A percentile compares a stretch with the other conserved stretches of the same genome.
phyloP scores from a whole-genome alignment of 2,113 vertebrate species.

The Xenopus laevis region DNA sequence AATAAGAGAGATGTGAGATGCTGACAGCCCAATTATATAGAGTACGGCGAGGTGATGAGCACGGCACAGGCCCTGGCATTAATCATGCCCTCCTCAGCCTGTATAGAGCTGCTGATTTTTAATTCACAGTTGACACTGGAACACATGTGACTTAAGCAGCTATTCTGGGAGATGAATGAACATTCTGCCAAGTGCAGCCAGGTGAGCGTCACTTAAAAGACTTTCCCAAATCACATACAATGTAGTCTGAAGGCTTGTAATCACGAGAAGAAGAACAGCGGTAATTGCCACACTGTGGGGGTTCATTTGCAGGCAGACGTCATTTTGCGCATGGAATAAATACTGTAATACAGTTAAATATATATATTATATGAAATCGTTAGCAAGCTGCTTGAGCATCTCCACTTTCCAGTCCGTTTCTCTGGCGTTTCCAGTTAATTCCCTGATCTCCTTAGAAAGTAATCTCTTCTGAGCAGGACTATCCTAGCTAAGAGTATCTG shows the following conservation, averaged over 20 bases:
- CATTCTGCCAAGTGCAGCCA: constrained; percentile 48
- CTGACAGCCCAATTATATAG: constrained; percentile 38
- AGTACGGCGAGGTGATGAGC: constrained; percentile 32
- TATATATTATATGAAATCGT: background rate
- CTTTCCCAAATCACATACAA: constrained; percentile 49
- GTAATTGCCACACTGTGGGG: too few relatives aligned
- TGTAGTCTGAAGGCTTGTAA: constrained; percentile 42
- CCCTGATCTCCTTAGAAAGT: constrained; percentile 40
- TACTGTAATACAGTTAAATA: constrained; percentile 5
- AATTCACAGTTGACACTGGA: constrained; percentile 25
- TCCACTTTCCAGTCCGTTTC: constrained; percentile 23
- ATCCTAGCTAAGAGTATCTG: constrained; percentile 35
- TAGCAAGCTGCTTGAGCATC: constrained; percentile 1
- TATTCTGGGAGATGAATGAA: constrained; percentile 48
- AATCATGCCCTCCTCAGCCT: constrained; percentile 44
- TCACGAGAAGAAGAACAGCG: constrained; percentile 48
- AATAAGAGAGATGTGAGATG: constrained; percentile 43
- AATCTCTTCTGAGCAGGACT: constrained; percentile 43
- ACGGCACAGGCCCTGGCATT: constrained; percentile 32
- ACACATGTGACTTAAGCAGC: constrained; percentile 36
- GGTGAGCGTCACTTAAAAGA: constrained; percentile 50
- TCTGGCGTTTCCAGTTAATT: constrained; percentile 35
- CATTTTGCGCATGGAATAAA: background rate
- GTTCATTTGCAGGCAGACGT: constrained; percentile 41
- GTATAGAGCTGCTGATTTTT: constrained; percentile 44